Conservation (phyloP, 1,140 invertebrate genomes). For the Penaeus indicus region DNA sequence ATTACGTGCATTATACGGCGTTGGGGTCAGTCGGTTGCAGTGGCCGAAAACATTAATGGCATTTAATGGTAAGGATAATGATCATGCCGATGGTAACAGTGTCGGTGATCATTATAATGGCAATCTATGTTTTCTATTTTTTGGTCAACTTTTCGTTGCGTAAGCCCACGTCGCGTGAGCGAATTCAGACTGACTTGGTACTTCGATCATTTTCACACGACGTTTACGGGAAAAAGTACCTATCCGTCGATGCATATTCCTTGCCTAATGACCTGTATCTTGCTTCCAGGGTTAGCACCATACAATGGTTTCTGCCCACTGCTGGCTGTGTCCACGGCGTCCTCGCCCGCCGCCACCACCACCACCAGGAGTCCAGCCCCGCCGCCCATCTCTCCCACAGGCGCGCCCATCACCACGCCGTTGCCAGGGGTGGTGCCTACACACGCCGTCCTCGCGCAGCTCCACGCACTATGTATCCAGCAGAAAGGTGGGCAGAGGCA, state of each 20-base stretch:
- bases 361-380: neutral
- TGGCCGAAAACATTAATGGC: too few relatives aligned
- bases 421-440: constrained; percentile 52
- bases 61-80: too few relatives aligned
- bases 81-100: too few relatives aligned
- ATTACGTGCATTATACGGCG: too few relatives aligned
- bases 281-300: constrained; percentile 19
- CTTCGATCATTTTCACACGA: neutral
- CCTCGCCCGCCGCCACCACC: constrained; percentile 27
- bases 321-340: constrained; percentile 27
- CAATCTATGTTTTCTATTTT: neutral
- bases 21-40: too few relatives aligned
- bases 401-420: constrained; percentile 45
- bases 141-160: neutral
- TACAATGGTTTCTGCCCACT: constrained; percentile 26
- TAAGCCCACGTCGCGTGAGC: neutral
- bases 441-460: constrained; percentile 49
- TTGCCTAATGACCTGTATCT: too few relatives aligned
- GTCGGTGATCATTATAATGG: neutral
- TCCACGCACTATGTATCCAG: constrained; percentile 53
- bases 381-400: constrained; percentile 19
- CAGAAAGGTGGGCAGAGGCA: constrained; percentile 39
- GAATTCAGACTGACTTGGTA: neutral
- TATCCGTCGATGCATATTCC: too few relatives aligned
- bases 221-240: too few relatives aligned